phyloP scores from a whole-genome alignment of 2,113 vertebrate genomes.

The Coracopsis vasa region DNA sequence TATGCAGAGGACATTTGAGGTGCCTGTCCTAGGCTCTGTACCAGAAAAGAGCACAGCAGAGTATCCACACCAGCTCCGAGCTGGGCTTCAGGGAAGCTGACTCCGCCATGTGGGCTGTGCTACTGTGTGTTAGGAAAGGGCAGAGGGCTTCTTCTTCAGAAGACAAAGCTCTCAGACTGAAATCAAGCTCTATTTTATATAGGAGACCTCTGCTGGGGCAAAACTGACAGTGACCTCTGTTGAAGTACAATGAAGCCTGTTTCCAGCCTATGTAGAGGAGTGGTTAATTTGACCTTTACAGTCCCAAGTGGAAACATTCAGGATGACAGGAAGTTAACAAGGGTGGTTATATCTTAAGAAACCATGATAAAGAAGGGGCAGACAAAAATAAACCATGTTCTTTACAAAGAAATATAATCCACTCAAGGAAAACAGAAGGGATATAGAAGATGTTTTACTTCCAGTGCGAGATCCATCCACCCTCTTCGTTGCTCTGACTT shows the following conservation, averaged over 20 bases:
- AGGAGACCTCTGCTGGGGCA: background rate
- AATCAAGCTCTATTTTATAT: background rate
- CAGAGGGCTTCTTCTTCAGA: background rate
- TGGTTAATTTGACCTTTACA: background rate
- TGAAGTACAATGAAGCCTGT: accelerated
- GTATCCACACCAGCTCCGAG: background rate
- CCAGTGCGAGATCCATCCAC: background rate
- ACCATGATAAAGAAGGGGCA: background rate
- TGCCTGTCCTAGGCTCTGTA: background rate
- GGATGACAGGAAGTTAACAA: background rate
- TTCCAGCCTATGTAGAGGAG: background rate
- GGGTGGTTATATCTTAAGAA: background rate
- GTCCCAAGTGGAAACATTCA: background rate
- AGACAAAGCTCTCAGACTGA: background rate
- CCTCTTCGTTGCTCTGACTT: background rate
- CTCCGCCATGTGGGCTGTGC: background rate
- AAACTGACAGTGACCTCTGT: background rate
- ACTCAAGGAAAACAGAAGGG: background rate
- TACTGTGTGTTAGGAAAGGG: background rate
- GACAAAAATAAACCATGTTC: background rate
- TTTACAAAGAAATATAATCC: background rate
- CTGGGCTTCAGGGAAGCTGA: background rate
- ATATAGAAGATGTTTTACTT: background rate
- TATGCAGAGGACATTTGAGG: background rate
- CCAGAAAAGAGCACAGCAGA: background rate